A percentile compares a stretch with the other conserved stretches of the same genome.
These are phyloP conservation scores for Tupaia chinensis DNA, from an alignment of 2,113 vertebrate species.

Conservation along the genomic window DNA sequence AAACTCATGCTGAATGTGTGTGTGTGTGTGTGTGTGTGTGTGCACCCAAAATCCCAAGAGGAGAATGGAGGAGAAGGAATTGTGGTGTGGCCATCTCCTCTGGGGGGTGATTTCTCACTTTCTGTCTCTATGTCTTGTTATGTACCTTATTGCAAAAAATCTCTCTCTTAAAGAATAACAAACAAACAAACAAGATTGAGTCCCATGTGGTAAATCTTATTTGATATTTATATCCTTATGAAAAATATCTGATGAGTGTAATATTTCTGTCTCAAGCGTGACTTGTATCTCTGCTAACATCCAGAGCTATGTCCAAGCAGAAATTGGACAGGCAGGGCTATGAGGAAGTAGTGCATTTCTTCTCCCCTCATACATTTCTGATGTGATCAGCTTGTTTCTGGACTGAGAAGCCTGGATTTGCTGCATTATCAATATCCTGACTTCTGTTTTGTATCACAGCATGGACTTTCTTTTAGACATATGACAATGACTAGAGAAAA, in stretches of 20 bases:
- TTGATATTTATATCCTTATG: background rate
- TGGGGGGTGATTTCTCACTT: no score
- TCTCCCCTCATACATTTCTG: slow-evolving; percentile 78
- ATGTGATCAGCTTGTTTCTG: slow-evolving; percentile 59
- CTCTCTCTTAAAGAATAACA: no score
- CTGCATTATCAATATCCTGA: slow-evolving; percentile 74
- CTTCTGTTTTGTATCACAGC: slow-evolving; percentile 61
- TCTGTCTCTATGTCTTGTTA: no score
- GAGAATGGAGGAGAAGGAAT: no score
- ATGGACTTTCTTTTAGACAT: slow-evolving; percentile 58
- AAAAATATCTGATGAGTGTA: slow-evolving; percentile 63
- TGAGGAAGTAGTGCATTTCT: slow-evolving; percentile 62
- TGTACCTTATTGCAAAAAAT: no score
- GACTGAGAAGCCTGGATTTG: slow-evolving; percentile 51
- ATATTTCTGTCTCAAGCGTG: slow-evolving; percentile 68
- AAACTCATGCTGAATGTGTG: no score
- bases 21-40: no score
- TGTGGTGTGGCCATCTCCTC: no score
- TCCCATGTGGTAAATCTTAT: slow-evolving; percentile 52
- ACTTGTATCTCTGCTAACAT: slow-evolving; percentile 72
- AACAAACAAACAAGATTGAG: background rate
- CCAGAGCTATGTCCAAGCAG: slow-evolving; percentile 53
- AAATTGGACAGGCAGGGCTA: slow-evolving; percentile 72
- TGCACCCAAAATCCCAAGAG: no score
- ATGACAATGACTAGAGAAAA: slow-evolving; percentile 15